Conservation (phyloP, 2,888 invertebrate genomes). For the Colletes collaris region DNA sequence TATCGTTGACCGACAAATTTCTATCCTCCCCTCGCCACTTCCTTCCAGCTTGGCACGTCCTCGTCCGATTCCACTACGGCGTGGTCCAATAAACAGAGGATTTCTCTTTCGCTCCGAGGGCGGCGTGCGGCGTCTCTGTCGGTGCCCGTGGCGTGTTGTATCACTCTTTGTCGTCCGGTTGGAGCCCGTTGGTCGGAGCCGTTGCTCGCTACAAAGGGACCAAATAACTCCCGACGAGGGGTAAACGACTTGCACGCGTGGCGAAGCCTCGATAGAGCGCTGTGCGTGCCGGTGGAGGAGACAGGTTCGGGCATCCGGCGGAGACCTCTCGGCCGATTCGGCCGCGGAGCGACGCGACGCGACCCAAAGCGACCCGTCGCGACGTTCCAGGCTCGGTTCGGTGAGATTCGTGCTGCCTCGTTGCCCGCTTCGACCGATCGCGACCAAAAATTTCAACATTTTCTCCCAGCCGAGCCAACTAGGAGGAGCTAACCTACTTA, state of each 20-base stretch:
- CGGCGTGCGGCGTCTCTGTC: not conserved
- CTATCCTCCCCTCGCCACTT: constrained; percentile 32
- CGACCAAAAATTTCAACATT: no score
- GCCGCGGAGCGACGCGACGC: constrained; percentile 6
- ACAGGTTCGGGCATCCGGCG: constrained; percentile 57
- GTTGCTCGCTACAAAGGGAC: constrained; percentile 60
- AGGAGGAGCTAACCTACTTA: no score
- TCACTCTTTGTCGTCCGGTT: constrained; percentile 49
- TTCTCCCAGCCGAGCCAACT: no score
- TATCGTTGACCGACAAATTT: constrained; percentile 25
- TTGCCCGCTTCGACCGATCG: no score
- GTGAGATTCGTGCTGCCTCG: not conserved
- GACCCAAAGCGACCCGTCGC: not conserved
- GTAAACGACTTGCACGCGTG: constrained; percentile 77
- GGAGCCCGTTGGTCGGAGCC: constrained; percentile 41
- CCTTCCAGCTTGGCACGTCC: constrained; percentile 13
- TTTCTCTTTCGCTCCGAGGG: no score
- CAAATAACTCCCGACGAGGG: constrained; percentile 75
- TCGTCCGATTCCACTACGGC: not conserved
- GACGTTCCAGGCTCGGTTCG: constrained; percentile 10
- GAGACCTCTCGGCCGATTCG: constrained; percentile 39
- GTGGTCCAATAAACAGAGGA: constrained; percentile 33
- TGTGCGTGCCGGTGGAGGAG: constrained; percentile 55
- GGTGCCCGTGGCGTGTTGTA: constrained; percentile 27
- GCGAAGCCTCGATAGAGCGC: constrained; percentile 66